Percentiles rank a stretch among this genome's conserved stretches.
phyloP scores from a whole-genome alignment of 2,113 vertebrate species.

The human (Homo sapiens) region DNA sequence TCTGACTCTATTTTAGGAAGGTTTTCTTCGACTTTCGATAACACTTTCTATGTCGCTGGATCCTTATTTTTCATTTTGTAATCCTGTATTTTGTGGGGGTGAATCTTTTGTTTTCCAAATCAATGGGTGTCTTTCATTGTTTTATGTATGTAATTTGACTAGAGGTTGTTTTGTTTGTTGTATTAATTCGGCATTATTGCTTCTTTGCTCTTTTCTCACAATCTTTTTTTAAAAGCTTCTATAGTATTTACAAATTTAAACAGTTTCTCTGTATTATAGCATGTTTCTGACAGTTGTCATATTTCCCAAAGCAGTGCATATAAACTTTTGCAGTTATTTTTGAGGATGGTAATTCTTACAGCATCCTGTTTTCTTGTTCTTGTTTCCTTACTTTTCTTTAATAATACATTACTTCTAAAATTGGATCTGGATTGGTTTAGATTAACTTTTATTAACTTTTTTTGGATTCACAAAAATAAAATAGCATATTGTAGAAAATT shows the following conservation, averaged over 20 bases:
- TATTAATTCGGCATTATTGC: neutral
- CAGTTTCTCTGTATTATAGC: neutral
- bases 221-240: neutral
- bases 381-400: neutral
- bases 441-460: neutral
- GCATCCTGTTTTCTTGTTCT: conserved; percentile 23
- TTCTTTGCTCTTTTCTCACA: conserved; percentile 25
- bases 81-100: conserved; percentile 5
- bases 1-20: neutral
- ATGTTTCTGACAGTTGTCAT: conserved; percentile 7
- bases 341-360: neutral
- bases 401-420: conserved; percentile 23
- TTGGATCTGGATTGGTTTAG: neutral
- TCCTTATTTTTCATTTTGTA: conserved; percentile 15
- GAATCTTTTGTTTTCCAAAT: conserved; percentile 28
- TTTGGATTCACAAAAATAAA: conserved; percentile 35
- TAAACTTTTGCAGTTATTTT: conserved; percentile 38
- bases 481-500: neutral
- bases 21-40: conserved; percentile 13
- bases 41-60: neutral
- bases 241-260: conserved; percentile 26
- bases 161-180: conserved; percentile 18
- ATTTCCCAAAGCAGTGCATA: conserved; percentile 35
- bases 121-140: neutral
- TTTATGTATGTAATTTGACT: conserved; percentile 24